Evolutionary conservation across 2,888 invertebrate genomes (phyloP).

Genomic region (Mythimna pallens): DNA sequence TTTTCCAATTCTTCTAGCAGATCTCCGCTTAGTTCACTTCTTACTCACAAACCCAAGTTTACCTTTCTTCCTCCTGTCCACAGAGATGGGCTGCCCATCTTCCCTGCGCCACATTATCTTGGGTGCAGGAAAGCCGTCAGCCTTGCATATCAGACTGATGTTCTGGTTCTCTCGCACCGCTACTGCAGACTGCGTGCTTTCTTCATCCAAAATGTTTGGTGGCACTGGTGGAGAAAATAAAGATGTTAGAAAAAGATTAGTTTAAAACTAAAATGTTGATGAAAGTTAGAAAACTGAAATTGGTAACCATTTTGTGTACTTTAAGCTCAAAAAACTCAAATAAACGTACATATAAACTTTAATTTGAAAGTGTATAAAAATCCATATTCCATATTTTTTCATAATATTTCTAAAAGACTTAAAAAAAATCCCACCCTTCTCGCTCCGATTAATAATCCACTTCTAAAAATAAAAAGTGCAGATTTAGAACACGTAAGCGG

Average conservation of each 20-base stretch:
- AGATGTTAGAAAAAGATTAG: background rate
- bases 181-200: conserved; percentile 97
- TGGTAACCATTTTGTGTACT: background rate
- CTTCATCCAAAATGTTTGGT: conserved; percentile 97
- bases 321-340: background rate
- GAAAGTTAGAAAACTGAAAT: background rate
- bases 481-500: conserved; percentile 64
- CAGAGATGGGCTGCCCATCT: conserved; percentile 96
- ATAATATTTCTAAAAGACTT: background rate
- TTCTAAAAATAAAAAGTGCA: conserved; percentile 62
- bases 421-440: conserved; percentile 13
- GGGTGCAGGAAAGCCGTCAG: conserved; percentile 97
- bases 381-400: background rate
- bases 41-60: conserved; percentile 57
- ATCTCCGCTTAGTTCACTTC: background rate
- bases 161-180: conserved; percentile 98
- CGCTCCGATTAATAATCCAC: conserved; percentile 41
- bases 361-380: background rate
- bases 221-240: conserved; percentile 93
- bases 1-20: background rate
- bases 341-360: background rate
- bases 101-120: conserved; percentile 98
- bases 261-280: background rate
- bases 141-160: conserved; percentile 97
- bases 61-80: conserved; percentile 97